phyloP scores from a whole-genome alignment of 37 sponge, comb jelly and placozoan genomes.

The Eunapius fragilis region DNA sequence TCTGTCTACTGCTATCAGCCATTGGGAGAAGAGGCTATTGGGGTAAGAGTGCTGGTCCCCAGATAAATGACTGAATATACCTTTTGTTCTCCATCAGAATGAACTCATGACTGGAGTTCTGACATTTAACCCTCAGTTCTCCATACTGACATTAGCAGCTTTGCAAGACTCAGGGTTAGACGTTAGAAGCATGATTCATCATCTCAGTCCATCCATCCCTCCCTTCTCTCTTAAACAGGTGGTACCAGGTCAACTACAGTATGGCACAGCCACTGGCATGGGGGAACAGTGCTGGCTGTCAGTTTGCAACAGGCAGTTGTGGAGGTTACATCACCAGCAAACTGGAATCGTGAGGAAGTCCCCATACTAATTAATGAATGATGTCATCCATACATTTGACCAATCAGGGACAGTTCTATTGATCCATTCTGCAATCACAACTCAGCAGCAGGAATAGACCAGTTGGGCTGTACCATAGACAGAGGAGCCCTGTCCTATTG shows the following conservation, averaged over 20 bases:
- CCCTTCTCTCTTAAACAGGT: conserved; percentile 19
- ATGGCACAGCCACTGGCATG: conserved; percentile 52
- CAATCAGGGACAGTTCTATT: background rate
- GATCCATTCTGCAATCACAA: conserved; percentile 42
- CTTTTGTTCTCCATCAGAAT: conserved; percentile 52
- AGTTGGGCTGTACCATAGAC: conserved; percentile 46
- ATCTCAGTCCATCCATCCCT: background rate
- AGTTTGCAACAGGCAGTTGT: conserved; percentile 59
- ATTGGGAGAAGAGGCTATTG: conserved; percentile 86
- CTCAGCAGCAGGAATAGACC: background rate
- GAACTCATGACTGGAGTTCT: conserved; percentile 86
- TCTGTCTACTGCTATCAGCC: conserved; percentile 48
- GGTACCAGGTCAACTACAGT: conserved; percentile 70
- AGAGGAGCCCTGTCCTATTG: conserved; percentile 34
- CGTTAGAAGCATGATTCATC: background rate
- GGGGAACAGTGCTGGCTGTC: conserved; percentile 59
- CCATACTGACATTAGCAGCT: conserved; percentile 64
- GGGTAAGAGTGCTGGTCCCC: conserved; percentile 30
- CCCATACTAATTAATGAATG: background rate
- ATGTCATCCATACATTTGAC: background rate
- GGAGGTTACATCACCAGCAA: conserved; percentile 21
- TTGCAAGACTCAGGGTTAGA: conserved; percentile 81
- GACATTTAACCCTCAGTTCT: conserved; percentile 73
- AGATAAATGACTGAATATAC: background rate
- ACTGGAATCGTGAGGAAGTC: background rate